A percentile compares a stretch with the other conserved stretches of the same genome.
Conservation (phyloP, 2,888 invertebrate species). For the Lasioglossum calceatum region DNA sequence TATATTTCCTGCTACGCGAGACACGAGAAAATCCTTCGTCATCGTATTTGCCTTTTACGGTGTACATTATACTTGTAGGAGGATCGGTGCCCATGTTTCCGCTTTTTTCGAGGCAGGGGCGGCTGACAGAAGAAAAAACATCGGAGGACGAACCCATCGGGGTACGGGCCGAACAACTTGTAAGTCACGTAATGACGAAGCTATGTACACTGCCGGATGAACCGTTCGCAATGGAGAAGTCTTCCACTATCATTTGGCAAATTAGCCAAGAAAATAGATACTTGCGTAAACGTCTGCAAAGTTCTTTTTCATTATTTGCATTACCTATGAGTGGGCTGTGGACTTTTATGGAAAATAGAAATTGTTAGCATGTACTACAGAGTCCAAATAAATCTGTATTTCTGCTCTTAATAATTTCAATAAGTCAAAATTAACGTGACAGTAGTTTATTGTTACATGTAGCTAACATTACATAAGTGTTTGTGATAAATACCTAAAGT, state of each 20-base stretch:
- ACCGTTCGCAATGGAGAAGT: background rate
- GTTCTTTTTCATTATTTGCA: too few relatives aligned
- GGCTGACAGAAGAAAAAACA: slow-evolving; percentile 6
- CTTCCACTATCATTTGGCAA: background rate
- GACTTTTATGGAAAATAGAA: background rate
- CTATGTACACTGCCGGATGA: background rate
- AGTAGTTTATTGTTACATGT: too few relatives aligned
- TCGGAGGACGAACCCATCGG: background rate
- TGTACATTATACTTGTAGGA: background rate
- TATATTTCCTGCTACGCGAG: too few relatives aligned
- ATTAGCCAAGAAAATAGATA: background rate
- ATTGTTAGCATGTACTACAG: background rate
- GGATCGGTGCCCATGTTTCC: background rate
- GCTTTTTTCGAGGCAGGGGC: background rate
- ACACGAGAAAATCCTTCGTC: slow-evolving; percentile 11
- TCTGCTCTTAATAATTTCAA: too few relatives aligned
- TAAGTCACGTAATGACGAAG: slow-evolving; percentile 25
- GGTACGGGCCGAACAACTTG: background rate
- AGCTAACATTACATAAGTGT: too few relatives aligned
- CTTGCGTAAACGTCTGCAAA: background rate
- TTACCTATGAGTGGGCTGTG: too few relatives aligned
- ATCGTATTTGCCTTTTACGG: background rate
- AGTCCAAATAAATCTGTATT: background rate
- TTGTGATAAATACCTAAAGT: background rate
- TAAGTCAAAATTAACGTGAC: too few relatives aligned